Evolutionary conservation across 1,140 invertebrate genomes (phyloP).

Genomic region (Diachasma alloeum): DNA sequence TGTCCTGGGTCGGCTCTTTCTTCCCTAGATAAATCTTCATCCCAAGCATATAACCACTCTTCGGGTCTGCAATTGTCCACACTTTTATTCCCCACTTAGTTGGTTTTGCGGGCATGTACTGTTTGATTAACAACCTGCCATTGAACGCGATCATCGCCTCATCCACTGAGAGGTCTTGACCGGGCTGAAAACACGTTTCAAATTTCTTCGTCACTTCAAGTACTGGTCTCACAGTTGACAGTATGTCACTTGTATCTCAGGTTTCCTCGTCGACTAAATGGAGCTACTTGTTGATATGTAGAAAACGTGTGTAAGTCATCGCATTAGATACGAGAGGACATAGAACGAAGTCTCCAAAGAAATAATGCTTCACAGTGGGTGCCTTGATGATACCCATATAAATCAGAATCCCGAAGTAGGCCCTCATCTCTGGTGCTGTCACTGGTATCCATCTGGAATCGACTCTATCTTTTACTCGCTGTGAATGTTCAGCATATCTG

Average conservation of each 20-base stretch:
- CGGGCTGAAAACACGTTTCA: conserved; percentile 29
- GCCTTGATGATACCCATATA: conserved; percentile 32
- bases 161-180: conserved; percentile 46
- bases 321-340: conserved; percentile 15
- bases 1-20: conserved; percentile 28
- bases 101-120: conserved; percentile 42
- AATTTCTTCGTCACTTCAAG: conserved; percentile 37
- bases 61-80: conserved; percentile 28
- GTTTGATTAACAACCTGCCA: conserved; percentile 36
- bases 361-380: conserved; percentile 12
- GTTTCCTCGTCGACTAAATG: conserved; percentile 51
- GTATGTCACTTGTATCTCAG: conserved; percentile 45
- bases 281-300: conserved; percentile 28
- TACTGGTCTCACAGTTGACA: conserved; percentile 51
- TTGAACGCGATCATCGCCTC: conserved; percentile 57
- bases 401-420: conserved; percentile 16
- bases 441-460: too few relatives aligned
- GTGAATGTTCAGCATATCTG: not conserved
- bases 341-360: conserved; percentile 12
- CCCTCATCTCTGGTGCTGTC: not conserved
- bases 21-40: conserved; percentile 25
- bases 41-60: conserved; percentile 23
- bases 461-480: too few relatives aligned
- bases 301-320: conserved; percentile 27
- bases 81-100: conserved; percentile 41